Evolutionary conservation across 2,113 vertebrate genomes (phyloP).

Genomic region (Sinocyclocheilus maitianheensis): DNA sequence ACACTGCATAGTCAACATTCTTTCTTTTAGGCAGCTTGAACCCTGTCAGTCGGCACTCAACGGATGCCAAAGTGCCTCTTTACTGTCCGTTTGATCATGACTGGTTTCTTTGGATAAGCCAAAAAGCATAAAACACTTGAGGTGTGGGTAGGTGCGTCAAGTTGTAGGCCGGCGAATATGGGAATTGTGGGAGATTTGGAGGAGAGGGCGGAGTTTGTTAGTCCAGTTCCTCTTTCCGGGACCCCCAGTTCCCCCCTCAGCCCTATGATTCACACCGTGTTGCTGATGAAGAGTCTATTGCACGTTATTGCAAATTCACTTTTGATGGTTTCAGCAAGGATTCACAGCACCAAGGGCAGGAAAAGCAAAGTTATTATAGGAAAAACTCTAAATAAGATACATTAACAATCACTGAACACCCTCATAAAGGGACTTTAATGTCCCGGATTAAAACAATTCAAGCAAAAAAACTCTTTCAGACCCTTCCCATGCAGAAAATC

Average conservation of each 20-base stretch:
- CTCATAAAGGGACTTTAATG: conserved; percentile 40
- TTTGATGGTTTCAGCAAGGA: conserved; percentile 54
- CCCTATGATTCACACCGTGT: background rate
- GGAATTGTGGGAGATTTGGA: background rate
- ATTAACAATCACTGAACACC: conserved; percentile 48
- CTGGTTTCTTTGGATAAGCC: conserved; percentile 41
- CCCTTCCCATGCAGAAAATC: conserved; percentile 46
- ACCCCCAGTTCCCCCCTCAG: background rate
- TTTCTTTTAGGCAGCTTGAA: conserved; percentile 15
- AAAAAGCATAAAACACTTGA: conserved; percentile 11
- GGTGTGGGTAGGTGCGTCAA: conserved; percentile 12
- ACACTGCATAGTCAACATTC: conserved; percentile 18
- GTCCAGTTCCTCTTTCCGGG: conserved; percentile 11
- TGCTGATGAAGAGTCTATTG: conserved; percentile 41
- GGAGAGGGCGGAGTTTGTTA: background rate
- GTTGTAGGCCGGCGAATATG: background rate
- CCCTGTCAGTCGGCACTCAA: background rate
- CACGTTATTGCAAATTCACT: conserved; percentile 38
- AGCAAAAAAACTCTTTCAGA: background rate
- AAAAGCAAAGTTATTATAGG: conserved; percentile 51
- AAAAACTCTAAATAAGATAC: conserved; percentile 50
- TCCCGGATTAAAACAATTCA: conserved; percentile 16
- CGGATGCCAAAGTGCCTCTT: conserved; percentile 27
- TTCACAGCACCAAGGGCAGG: conserved; percentile 70
- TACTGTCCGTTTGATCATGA: background rate